phyloP scores from a whole-genome alignment of 64 coral and sea anemone genomes.

The Montipora cactus region DNA sequence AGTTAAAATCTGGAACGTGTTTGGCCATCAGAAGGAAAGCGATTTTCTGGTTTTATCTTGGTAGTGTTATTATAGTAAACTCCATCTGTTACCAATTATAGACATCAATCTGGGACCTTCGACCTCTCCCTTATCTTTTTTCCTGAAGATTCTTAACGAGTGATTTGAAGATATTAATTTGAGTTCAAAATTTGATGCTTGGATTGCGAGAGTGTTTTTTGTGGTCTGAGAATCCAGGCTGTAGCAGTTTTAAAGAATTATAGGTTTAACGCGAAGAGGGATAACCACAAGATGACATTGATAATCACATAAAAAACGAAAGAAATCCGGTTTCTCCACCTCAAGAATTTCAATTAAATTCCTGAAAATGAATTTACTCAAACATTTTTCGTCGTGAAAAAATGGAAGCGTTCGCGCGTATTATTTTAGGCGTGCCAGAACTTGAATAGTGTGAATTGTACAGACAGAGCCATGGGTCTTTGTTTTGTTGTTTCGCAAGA shows the following conservation, averaged over 20 bases:
- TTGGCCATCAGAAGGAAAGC: not conserved
- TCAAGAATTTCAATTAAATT: not conserved
- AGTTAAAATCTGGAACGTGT: slow-evolving; percentile 7
- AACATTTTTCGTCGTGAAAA: not conserved
- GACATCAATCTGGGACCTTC: slow-evolving; percentile 23
- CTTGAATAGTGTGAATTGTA: not conserved
- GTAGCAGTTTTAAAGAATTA: not conserved
- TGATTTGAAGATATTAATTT: slow-evolving; percentile 1
- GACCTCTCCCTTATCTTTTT: slow-evolving; percentile 42
- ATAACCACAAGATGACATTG: slow-evolving; percentile 15
- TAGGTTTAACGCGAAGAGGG: not conserved
- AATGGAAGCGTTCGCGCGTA: not conserved
- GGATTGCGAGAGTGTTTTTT: not conserved
- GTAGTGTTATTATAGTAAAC: slow-evolving; percentile 31
- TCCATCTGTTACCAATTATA: slow-evolving; percentile 34
- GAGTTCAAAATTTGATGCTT: not conserved
- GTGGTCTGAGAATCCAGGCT: not conserved
- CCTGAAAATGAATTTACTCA: not conserved
- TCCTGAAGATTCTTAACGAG: slow-evolving; percentile 35
- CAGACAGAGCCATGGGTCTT: not conserved
- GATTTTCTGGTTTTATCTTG: slow-evolving; percentile 13
- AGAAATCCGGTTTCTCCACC: not conserved
- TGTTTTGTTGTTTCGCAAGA: not conserved
- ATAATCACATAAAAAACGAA: slow-evolving; percentile 17
- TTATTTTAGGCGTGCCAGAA: too few relatives aligned